phyloP scores from a whole-genome alignment of 2,797 vertebrate species.

The Muscicapa comitata region DNA sequence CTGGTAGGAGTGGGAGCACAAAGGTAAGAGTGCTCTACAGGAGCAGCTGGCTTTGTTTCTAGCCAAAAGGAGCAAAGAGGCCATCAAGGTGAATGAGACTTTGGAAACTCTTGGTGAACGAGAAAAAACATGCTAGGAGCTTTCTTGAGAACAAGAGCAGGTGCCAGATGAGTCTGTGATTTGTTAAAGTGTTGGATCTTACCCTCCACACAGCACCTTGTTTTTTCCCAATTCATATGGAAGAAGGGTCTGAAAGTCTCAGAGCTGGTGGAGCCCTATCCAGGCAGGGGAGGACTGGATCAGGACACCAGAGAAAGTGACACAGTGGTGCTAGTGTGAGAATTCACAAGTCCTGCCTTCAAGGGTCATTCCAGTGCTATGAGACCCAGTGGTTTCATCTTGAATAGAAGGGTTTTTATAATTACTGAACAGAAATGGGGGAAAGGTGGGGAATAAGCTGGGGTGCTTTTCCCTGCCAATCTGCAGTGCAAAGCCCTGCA shows the following conservation, averaged over 20 bases:
- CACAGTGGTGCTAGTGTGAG: no score
- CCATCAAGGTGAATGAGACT: neutral
- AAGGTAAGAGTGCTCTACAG: neutral
- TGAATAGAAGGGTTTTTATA: neutral
- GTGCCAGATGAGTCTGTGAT: neutral
- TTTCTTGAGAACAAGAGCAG: neutral
- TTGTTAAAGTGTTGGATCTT: neutral
- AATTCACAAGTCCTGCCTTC: neutral
- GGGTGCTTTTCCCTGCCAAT: neutral
- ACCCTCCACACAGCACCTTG: fast-evolving
- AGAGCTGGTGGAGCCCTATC: fast-evolving
- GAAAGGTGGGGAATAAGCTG: neutral
- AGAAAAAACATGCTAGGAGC: neutral
- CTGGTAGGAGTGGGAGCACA: neutral
- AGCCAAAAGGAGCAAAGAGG: neutral
- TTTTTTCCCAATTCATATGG: fast-evolving
- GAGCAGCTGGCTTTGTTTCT: neutral
- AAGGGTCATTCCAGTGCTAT: neutral
- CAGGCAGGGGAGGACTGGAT: neutral
- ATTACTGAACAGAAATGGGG: neutral
- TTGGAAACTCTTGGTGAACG: neutral
- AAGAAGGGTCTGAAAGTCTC: neutral
- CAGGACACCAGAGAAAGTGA: neutral
- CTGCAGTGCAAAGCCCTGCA: neutral
- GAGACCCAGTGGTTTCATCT: neutral